phyloP scores from a whole-genome alignment of 2,797 vertebrate genomes.

The Pagetopsis macropterus region DNA sequence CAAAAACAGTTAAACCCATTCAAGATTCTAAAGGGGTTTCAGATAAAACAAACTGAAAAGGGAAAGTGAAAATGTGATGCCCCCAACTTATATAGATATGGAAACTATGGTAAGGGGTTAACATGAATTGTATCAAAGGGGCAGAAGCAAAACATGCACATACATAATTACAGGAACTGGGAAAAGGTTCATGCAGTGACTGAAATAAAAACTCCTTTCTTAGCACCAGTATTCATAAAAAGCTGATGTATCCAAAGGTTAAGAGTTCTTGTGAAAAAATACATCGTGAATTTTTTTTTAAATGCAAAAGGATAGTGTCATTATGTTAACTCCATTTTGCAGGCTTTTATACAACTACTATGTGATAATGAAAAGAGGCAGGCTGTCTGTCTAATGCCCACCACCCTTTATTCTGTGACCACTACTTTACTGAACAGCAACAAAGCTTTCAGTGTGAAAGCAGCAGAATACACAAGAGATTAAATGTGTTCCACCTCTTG shows the following conservation, averaged over 20 bases:
- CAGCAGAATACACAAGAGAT: slow-evolving; percentile 65
- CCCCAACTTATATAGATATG: neutral
- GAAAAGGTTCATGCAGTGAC: slow-evolving; percentile 3
- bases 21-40: neutral
- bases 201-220: slow-evolving; percentile 39
- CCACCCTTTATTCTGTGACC: slow-evolving; percentile 63
- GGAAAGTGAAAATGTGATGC: neutral
- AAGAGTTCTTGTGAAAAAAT: slow-evolving; percentile 63
- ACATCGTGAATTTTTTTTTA: slow-evolving; percentile 65
- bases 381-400: slow-evolving; percentile 59
- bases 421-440: slow-evolving; percentile 67
- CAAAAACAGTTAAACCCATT: neutral
- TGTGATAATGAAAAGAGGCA: slow-evolving; percentile 76
- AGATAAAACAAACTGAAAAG: neutral
- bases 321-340: slow-evolving; percentile 72
- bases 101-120: neutral
- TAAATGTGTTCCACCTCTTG: slow-evolving; percentile 68
- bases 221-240: slow-evolving; percentile 54
- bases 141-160: neutral
- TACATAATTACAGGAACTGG: slow-evolving; percentile 1
- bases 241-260: slow-evolving; percentile 73
- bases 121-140: neutral
- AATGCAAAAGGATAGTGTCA: slow-evolving; percentile 68
- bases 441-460: slow-evolving; percentile 73
- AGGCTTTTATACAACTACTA: slow-evolving; percentile 72